Evolutionary conservation across 2,797 vertebrate genomes (phyloP).

Genomic region (Cyclura pinguis): DNA sequence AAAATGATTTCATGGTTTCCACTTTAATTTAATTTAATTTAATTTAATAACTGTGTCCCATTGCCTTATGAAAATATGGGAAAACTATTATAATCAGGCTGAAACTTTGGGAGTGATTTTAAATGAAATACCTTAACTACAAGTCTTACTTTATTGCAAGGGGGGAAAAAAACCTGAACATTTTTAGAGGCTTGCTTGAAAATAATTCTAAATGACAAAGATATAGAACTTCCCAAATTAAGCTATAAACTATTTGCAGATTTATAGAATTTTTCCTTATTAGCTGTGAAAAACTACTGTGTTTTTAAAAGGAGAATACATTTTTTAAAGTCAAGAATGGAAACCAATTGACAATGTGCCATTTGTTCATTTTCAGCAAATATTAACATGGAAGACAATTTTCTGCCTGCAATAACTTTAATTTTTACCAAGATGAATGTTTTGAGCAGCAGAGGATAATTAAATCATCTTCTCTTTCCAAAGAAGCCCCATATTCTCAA

Average conservation of each 20-base stretch:
- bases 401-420: constrained; percentile 72
- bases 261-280: constrained; percentile 52
- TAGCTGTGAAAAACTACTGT: constrained; percentile 43
- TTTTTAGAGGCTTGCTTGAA: constrained; percentile 15
- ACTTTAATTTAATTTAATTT: background rate
- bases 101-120: background rate
- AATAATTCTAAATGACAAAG: constrained; percentile 43
- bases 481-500: constrained; percentile 48
- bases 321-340: constrained; percentile 10
- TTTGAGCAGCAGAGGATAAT: constrained; percentile 60
- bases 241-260: constrained; percentile 50
- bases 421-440: constrained; percentile 71
- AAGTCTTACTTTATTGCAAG: background rate
- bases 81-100: background rate
- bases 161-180: background rate
- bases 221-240: constrained; percentile 23
- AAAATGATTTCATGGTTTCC: background rate
- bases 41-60: background rate
- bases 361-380: constrained; percentile 71
- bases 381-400: constrained; percentile 67
- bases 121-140: background rate
- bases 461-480: constrained; percentile 68
- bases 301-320: constrained; percentile 1
- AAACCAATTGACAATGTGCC: constrained; percentile 36
- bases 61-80: background rate